Evolutionary conservation across 2,113 vertebrate species (phyloP), one percentile per base, ranked within the genome.

Genomic region (Neoarius graeffei): DNA sequence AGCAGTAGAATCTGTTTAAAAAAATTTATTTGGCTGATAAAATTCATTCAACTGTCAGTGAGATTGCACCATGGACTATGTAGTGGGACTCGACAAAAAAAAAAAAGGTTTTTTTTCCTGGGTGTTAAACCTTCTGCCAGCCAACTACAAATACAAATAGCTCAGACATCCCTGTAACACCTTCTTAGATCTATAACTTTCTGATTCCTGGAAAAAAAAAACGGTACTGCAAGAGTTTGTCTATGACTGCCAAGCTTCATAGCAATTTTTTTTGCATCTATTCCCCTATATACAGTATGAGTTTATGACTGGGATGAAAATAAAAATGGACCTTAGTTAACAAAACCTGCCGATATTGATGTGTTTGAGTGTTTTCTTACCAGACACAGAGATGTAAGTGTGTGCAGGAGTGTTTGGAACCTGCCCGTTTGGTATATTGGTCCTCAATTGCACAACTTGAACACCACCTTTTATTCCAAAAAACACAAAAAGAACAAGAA

Each of bases 341-440:
- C 25, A 83, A 48, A n/a, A 14, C 52, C 25, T 56, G 52, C n/a
- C 0, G 5, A 60, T 60, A 60, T 35, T 30, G 2, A 81, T 60
- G 19, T 60, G 17, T 60, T 8, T 30, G 56, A 60, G 3, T 59
- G 59, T 67, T 5, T 52, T 42, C 30, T 79, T 88, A 93, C 94
- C 93, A 85, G 92, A 89, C 67, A 94, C 81, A 0, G 91, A 90
- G 90, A 95, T 85, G 67, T 88, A 91, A 3, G 93, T 93, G 25
- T 91, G 84, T 0, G 91, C 88, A 19, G 91, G 60, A 1, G 91
- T 94, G 27, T 73, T 60, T 11, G 94, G 93, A 48, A 94, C 81
- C 84, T 86, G 76, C 5, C 84, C 88, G 1, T 0, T 0, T 35
- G 90, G 90, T 42, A 86, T n/a, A 0, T 74, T 64, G 25, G 25